Conservation (phyloP, 2,113 vertebrate species). For the Dicaeum eximium region DNA sequence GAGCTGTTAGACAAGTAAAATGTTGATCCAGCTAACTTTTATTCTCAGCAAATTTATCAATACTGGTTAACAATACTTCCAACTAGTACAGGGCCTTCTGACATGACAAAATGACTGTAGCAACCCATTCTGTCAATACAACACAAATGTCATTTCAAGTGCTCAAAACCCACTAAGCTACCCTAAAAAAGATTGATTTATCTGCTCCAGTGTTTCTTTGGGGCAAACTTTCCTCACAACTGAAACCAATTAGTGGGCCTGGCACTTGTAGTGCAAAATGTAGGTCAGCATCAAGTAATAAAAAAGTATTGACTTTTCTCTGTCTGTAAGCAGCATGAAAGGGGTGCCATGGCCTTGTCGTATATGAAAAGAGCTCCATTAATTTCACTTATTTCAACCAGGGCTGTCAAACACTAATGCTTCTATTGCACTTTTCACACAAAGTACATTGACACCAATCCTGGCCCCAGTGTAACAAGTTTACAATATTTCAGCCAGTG, state of each 20-base stretch:
- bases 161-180: constrained; percentile 74
- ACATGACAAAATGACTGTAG: constrained; percentile 61
- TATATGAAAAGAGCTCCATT: constrained; percentile 88
- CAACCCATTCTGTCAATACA: constrained; percentile 60
- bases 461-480: constrained; percentile 74
- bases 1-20: constrained; percentile 2
- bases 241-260: constrained; percentile 87
- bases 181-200: constrained; percentile 87
- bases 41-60: constrained; percentile 32
- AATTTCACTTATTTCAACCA: constrained; percentile 91
- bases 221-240: constrained; percentile 85
- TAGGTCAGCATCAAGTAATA: constrained; percentile 89
- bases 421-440: constrained; percentile 84
- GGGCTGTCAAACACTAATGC: constrained; percentile 85
- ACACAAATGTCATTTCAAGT: constrained; percentile 70
- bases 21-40: constrained; percentile 49
- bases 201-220: constrained; percentile 83
- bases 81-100: constrained; percentile 61
- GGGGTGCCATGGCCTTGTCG: constrained; percentile 86
- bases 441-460: constrained; percentile 79
- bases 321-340: constrained; percentile 88
- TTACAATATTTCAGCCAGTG: constrained; percentile 80
- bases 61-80: constrained; percentile 40
- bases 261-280: constrained; percentile 87
- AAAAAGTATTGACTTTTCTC: constrained; percentile 92